Conservation (phyloP, 1,140 invertebrate genomes). For the Achatina immaculata region DNA sequence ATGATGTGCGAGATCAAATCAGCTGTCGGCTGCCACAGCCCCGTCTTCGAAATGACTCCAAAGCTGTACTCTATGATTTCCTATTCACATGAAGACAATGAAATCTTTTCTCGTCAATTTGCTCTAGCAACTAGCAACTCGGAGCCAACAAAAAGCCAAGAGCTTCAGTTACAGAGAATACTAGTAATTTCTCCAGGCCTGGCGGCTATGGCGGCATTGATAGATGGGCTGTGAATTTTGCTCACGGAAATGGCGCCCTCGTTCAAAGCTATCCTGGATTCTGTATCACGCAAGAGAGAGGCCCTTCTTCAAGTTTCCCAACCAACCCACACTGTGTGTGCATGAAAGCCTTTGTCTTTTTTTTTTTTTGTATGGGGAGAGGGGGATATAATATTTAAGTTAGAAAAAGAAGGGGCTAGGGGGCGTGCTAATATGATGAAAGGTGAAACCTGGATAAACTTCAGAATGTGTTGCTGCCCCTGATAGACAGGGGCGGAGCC, state of each 20-base stretch:
- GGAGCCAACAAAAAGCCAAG: background rate
- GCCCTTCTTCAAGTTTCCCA: no score
- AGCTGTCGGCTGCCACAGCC: background rate
- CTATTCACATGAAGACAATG: background rate
- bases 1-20: background rate
- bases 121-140: background rate
- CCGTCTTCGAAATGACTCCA: conserved; percentile 9
- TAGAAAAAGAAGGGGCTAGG: background rate
- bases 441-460: background rate
- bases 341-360: background rate
- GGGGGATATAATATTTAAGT: background rate
- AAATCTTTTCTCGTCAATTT: background rate
- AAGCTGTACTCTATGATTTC: background rate
- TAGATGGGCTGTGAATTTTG: background rate
- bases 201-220: background rate
- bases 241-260: background rate
- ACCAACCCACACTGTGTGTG: background rate
- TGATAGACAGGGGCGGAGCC: background rate
- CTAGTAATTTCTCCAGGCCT: background rate
- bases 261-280: no score
- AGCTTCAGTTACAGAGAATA: background rate
- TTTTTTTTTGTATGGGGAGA: background rate
- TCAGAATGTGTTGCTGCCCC: background rate
- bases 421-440: background rate
- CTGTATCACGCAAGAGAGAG: no score